Evolutionary conservation across 2,888 invertebrate species (phyloP).

Genomic region (Acleris emargana): DNA sequence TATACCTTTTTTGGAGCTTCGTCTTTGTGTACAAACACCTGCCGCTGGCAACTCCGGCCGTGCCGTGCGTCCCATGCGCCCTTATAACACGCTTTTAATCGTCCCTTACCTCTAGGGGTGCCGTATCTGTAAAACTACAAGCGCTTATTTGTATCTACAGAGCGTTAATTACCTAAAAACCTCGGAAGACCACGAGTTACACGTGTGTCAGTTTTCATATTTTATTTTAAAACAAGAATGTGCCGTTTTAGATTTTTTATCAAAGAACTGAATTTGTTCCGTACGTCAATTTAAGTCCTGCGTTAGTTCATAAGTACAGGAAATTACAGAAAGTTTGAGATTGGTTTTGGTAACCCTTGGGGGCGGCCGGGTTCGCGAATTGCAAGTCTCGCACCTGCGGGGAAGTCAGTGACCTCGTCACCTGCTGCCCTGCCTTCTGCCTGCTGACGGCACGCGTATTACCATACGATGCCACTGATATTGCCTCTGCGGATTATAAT

Average conservation of each 20-base stretch:
- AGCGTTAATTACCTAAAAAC: neutral
- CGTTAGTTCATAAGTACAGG: constrained; percentile 40
- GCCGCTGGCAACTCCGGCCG: constrained; percentile 55
- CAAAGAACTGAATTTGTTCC: neutral
- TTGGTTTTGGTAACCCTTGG: constrained; percentile 35
- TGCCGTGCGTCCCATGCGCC: constrained; percentile 44
- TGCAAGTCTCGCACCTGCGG: constrained; percentile 57
- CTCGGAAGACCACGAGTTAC: too few species aligned
- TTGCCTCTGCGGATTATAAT: constrained; percentile 16
- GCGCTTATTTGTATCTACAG: neutral
- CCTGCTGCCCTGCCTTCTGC: constrained; percentile 59
- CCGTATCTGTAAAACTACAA: neutral
- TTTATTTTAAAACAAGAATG: too few species aligned
- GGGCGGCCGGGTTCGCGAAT: constrained; percentile 36
- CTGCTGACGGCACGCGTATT: constrained; percentile 65
- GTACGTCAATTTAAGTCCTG: neutral
- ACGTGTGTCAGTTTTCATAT: too few species aligned
- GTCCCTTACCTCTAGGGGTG: constrained; percentile 48
- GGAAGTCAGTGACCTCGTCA: constrained; percentile 75
- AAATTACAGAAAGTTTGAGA: constrained; percentile 53
- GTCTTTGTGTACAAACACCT: constrained; percentile 68
- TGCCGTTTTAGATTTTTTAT: too few species aligned
- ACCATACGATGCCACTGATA: constrained; percentile 52
- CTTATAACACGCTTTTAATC: constrained; percentile 41
- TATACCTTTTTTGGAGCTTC: constrained; percentile 54